Conservation (phyloP, 2,797 vertebrate genomes). For the Pseudomugil tenellus region DNA sequence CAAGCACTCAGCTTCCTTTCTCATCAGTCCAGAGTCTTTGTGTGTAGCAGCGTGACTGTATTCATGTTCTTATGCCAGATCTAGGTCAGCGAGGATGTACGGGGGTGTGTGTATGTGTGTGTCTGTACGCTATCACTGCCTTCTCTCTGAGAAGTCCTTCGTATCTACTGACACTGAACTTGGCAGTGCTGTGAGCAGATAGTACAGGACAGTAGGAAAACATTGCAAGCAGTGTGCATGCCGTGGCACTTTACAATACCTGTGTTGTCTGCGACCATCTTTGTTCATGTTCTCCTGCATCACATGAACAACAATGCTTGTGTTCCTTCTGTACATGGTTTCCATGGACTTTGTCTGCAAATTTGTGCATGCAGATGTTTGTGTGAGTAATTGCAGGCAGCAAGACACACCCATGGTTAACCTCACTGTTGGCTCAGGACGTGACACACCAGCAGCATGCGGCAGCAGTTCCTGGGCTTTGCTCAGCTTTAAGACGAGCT, state of each 20-base stretch:
- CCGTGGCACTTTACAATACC: not conserved
- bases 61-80: constrained; percentile 65
- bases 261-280: constrained; percentile 6
- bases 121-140: constrained; percentile 69
- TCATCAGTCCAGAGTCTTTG: constrained; percentile 55
- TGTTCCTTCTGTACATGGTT: constrained; percentile 15
- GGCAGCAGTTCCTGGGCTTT: constrained; percentile 50
- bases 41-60: constrained; percentile 66
- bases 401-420: constrained; percentile 79
- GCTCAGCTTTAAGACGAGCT: constrained; percentile 46
- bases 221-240: constrained; percentile 14
- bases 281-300: not conserved
- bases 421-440: constrained; percentile 73
- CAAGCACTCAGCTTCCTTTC: constrained; percentile 20
- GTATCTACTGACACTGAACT: constrained; percentile 64
- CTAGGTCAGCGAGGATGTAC: constrained; percentile 71
- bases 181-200: constrained; percentile 49
- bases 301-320: not conserved
- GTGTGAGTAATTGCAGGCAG: constrained; percentile 49
- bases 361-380: constrained; percentile 32
- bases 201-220: constrained; percentile 24
- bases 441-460: constrained; percentile 72
- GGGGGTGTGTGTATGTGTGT: constrained; percentile 22
- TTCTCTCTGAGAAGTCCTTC: constrained; percentile 72
- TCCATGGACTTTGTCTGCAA: constrained; percentile 1